Percentiles rank a stretch among this genome's conserved stretches.
Evolutionary conservation across 2,888 invertebrate genomes (phyloP).

Genomic region (Furcula furcula): DNA sequence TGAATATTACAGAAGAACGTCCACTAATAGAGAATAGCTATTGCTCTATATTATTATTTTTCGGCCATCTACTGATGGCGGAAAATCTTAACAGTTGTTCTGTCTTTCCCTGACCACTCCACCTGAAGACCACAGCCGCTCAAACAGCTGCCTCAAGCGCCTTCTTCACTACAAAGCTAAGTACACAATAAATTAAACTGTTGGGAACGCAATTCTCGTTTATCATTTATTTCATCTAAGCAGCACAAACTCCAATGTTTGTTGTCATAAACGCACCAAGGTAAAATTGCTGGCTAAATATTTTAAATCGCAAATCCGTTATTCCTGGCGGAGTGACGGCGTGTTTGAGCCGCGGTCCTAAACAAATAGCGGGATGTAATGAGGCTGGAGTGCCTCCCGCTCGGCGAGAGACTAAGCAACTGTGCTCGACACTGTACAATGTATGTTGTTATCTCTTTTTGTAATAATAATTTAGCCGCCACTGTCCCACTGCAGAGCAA

Average conservation of each 20-base stretch:
- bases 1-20: too few relatives aligned
- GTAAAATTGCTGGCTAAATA: constrained; percentile 67
- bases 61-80: too few relatives aligned
- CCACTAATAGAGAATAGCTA: too few relatives aligned
- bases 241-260: constrained; percentile 60
- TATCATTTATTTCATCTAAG: constrained; percentile 20
- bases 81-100: too few relatives aligned
- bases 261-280: constrained; percentile 63
- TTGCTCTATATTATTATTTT: too few relatives aligned
- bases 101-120: too few relatives aligned
- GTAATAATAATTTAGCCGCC: too few relatives aligned
- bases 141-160: too few relatives aligned
- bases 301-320: constrained; percentile 74
- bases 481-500: too few relatives aligned
- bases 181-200: neutral
- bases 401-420: neutral
- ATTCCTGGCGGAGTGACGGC: constrained; percentile 62
- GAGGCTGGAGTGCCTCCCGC: constrained; percentile 50
- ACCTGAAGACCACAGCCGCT: too few relatives aligned
- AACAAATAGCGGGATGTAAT: constrained; percentile 75
- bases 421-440: neutral
- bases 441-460: too few relatives aligned
- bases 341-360: constrained; percentile 72
- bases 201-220: constrained; percentile 2
- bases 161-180: neutral